These are phyloP conservation scores for Moxostoma hubbsi DNA, from an alignment of 2,797 vertebrate species.

Conservation along the genomic window DNA sequence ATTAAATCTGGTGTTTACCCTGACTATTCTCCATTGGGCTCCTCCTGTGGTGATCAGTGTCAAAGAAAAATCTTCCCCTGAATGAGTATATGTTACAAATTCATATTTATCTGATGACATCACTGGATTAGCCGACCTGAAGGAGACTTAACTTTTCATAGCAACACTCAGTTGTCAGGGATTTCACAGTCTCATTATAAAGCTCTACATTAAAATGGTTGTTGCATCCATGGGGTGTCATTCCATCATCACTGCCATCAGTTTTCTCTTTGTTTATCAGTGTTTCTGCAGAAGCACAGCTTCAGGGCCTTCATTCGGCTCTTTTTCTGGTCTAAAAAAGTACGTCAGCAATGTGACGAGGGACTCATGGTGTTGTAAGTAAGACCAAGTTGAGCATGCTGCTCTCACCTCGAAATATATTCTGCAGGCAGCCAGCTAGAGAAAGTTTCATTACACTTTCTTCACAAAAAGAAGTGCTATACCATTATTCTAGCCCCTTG, in stretches of 20 bases:
- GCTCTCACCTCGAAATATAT: slow-evolving; percentile 32
- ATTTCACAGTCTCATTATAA: slow-evolving; percentile 26
- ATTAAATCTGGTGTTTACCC: not conserved
- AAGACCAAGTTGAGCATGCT: slow-evolving; percentile 43
- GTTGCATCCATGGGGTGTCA: slow-evolving; percentile 35
- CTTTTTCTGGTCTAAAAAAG: slow-evolving; percentile 40
- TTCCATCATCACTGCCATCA: slow-evolving; percentile 48
- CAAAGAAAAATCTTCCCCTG: not conserved
- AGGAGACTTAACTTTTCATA: slow-evolving; percentile 8
- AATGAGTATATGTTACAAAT: slow-evolving; percentile 5
- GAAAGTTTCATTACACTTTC: slow-evolving; percentile 29
- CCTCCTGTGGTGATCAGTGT: not conserved
- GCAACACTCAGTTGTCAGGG: not conserved
- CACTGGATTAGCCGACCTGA: not conserved
- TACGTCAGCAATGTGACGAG: slow-evolving; percentile 40
- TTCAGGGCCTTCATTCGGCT: slow-evolving; percentile 39
- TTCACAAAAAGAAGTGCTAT: not conserved
- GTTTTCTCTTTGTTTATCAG: slow-evolving; percentile 53
- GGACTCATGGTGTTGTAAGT: slow-evolving; percentile 40
- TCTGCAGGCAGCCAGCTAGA: slow-evolving; percentile 40
- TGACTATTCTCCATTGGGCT: not conserved
- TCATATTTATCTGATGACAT: slow-evolving; percentile 30
- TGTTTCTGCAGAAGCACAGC: slow-evolving; percentile 48
- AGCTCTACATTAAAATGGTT: slow-evolving; percentile 30
- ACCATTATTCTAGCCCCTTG: not conserved